Evolutionary conservation across 2,888 invertebrate genomes (phyloP).

Genomic region (Hirtodrosophila duncani): DNA sequence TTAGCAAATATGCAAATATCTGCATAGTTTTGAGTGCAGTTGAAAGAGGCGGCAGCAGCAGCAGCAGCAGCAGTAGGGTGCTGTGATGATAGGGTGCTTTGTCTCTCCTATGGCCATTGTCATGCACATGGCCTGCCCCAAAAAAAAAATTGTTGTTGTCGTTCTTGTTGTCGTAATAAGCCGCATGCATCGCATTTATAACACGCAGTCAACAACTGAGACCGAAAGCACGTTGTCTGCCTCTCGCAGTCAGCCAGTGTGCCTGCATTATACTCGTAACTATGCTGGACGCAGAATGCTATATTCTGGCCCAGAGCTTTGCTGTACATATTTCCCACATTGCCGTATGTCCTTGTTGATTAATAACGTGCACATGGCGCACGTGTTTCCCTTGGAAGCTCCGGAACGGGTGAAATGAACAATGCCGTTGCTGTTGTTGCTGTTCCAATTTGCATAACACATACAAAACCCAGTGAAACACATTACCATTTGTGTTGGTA

Average conservation of each 20-base stretch:
- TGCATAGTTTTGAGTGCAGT: conserved; percentile 13
- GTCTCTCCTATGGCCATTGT: too few relatives aligned
- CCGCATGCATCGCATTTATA: conserved; percentile 47
- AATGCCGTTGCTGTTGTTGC: conserved; percentile 26
- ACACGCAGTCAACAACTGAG: conserved; percentile 31
- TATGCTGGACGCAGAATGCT: conserved; percentile 8
- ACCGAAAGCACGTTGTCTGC: conserved; percentile 6
- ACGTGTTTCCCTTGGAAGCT: conserved; percentile 51
- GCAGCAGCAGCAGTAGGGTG: background rate
- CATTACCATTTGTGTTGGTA: conserved; percentile 36
- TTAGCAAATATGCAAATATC: conserved; percentile 45
- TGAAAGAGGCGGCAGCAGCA: background rate
- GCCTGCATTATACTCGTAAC: conserved; percentile 27
- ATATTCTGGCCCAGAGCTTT: conserved; percentile 17
- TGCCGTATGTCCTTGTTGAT: conserved; percentile 54
- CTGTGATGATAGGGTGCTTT: too few relatives aligned
- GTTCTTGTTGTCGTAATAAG: conserved; percentile 46
- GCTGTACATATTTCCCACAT: background rate
- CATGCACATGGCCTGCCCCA: background rate
- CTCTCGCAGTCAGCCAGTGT: background rate
- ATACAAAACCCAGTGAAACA: conserved; percentile 14
- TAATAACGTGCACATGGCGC: conserved; percentile 65
- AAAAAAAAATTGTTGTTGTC: conserved; percentile 11
- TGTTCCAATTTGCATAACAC: conserved; percentile 45
- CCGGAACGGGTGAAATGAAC: conserved; percentile 37